Conservation (phyloP, 2,888 invertebrate species). For the Agrochola lota region DNA sequence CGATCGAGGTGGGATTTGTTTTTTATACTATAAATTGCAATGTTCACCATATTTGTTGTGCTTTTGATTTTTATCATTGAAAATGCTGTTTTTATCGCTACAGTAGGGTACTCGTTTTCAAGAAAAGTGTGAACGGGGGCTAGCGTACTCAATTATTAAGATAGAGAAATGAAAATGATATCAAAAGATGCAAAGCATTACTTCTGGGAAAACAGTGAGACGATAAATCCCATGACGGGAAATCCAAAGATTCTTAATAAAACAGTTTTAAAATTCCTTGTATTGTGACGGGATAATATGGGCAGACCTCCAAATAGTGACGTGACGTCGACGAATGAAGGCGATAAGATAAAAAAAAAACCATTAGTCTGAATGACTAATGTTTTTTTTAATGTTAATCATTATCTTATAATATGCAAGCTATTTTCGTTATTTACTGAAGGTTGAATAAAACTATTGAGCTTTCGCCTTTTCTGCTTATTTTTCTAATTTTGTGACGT, state of each 20-base stretch:
- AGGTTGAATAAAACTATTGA: not conserved
- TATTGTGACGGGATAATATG: not conserved
- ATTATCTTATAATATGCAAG: not conserved
- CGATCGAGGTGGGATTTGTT: too few relatives aligned
- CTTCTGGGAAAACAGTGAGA: not conserved
- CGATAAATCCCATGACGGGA: not conserved
- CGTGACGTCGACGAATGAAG: not conserved
- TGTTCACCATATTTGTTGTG: too few relatives aligned
- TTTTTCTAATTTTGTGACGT: too few relatives aligned
- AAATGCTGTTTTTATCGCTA: too few relatives aligned
- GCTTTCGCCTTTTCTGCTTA: not conserved
- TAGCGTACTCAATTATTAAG: too few relatives aligned
- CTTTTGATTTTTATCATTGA: too few relatives aligned
- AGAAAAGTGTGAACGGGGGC: too few relatives aligned
- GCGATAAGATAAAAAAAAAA: constrained; percentile 19
- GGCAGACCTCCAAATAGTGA: constrained; percentile 33
- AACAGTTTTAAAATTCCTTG: constrained; percentile 10
- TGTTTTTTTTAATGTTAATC: not conserved
- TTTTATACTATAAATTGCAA: too few relatives aligned
- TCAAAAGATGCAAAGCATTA: not conserved
- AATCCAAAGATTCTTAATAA: not conserved
- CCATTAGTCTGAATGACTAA: too few relatives aligned
- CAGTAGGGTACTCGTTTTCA: too few relatives aligned
- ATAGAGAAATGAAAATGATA: too few relatives aligned
- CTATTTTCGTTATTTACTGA: not conserved